Conservation (phyloP, 2,797 vertebrate genomes). For the Gymnocypris eckloni region DNA sequence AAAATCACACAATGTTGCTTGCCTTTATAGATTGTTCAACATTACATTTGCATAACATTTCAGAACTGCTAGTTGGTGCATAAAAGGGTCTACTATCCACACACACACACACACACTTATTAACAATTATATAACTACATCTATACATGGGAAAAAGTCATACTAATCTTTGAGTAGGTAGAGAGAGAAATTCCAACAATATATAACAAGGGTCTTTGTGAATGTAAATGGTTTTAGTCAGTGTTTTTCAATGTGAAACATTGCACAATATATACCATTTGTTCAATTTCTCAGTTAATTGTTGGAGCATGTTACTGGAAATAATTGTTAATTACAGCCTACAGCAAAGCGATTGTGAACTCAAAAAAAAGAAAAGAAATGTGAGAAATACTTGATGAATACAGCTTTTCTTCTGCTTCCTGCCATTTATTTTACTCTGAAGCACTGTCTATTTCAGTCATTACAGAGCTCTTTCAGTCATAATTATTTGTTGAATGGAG, state of each 20-base stretch:
- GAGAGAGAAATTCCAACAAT: background rate
- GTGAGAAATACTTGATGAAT: background rate
- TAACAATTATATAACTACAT: background rate
- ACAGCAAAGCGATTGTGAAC: conserved; percentile 1
- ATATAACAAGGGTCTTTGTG: background rate
- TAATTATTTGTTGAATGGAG: background rate
- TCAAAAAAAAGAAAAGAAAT: background rate
- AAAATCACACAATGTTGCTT: background rate
- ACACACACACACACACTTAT: background rate
- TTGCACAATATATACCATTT: conserved; percentile 7
- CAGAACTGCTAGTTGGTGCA: background rate
- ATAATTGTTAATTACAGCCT: conserved; percentile 18
- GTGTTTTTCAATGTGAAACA: background rate
- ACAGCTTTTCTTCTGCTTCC: conserved; percentile 15
- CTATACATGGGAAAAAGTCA: background rate
- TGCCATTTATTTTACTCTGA: background rate
- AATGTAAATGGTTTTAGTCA: background rate
- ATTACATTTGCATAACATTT: background rate
- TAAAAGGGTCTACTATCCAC: background rate
- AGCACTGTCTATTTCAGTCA: background rate
- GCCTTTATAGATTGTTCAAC: background rate
- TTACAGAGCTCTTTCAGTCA: background rate
- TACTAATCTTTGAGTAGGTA: background rate
- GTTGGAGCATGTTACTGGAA: conserved; percentile 12
- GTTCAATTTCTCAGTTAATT: conserved; percentile 16